Base-by-base conservation (phyloP, 2,888 invertebrate genomes). In the Ceraclea dissimilis region DNA sequence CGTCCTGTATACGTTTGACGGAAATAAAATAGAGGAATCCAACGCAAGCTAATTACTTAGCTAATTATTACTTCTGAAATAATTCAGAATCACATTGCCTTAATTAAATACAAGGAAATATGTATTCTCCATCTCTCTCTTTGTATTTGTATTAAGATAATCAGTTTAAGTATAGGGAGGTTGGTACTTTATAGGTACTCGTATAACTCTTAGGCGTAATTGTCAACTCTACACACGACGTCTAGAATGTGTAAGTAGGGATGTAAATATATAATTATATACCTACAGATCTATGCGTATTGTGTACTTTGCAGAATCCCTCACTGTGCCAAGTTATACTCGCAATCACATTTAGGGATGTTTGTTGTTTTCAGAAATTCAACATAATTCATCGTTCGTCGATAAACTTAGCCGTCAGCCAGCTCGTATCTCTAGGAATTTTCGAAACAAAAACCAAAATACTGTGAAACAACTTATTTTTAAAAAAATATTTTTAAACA, bases 41-140 rank as follows among this genome's bases (percentile, higher is more conserved):
- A n/a, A n/a, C 26, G 10, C 10, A 26, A 26, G 26, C 10, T 6
- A 26, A 10, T 26, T 26, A 26, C 4, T 26, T 6, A 26, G 26
- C 4, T 39, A 39, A 39, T 39, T 39, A 39, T 5, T 13, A 39
- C 39, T 39, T 39, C n/a, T 39, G 39, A 26, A 13, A n/a, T n/a
- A 39, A 39, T 39, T 39, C 13, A 5, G 13, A 39, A 39, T 39
- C 39, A 39, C 39, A 39, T 39, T 39, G 16, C 13, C 13, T 39
- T 39, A 39, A 39, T 39, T 39, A 4, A 39, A 39, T 39, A 39
- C 39, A 39, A 39, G 39, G 39, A 39, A 39, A 39, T n/a, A n/a
- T n/a, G n/a, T n/a, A 8, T 39, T 39, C 39, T 39, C 39, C 39
- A 13, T 16, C 13, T n/a, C 13, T 5, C 13, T 39, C 39, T 39